Evolutionary conservation across 1,140 invertebrate species (phyloP), one percentile per base, ranked within the genome.

Genomic region (Euwallacea similis): DNA sequence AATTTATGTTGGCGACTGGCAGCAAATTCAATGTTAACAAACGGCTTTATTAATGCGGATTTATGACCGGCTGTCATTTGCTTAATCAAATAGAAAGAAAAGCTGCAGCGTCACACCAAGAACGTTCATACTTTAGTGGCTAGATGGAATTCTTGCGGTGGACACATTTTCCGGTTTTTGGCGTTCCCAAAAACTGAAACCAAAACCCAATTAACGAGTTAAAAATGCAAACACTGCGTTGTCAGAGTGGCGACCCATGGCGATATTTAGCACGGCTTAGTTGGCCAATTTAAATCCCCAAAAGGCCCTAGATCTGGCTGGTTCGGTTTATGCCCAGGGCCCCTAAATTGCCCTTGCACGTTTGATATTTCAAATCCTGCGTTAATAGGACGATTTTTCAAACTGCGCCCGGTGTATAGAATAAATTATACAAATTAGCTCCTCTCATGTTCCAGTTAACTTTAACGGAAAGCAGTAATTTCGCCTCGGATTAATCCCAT

Each of bases 1-100:
- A 71, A 77, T 77, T 77, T 77, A 77, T 75, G 56, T 67, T 58
- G 54, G 50, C 53, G 66, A 59, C 64, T 67, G 70, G 33, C 64
- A 75, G 76, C 74, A 74, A 74, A 77, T 75, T 73, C 77, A 75
- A 76, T 76, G 77, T 76, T 71, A 72, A 72, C 74, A 69, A 76
- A 79, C 76, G 77, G 75, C 77, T 79, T 79, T 77, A 79, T 79
- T 79, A 79, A 79, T 77, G 71, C 72, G 73, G 75, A 79, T 79
- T 79, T 79, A 79, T 79, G 73, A 76, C 42, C 44, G n/a, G 42
- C 75, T 77, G 76, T 77, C 76, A 79, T 77, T 78, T 79, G 75
- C 73, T 77, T 79, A 77, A 79, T 79, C 77, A 77, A 79, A 79
- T 76, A 72, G 76, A 69, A 77, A 72, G 76, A 69, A 77, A 78